Base-by-base conservation (phyloP, 2,113 vertebrate species). In the Myanophis thanlyinensis region DNA sequence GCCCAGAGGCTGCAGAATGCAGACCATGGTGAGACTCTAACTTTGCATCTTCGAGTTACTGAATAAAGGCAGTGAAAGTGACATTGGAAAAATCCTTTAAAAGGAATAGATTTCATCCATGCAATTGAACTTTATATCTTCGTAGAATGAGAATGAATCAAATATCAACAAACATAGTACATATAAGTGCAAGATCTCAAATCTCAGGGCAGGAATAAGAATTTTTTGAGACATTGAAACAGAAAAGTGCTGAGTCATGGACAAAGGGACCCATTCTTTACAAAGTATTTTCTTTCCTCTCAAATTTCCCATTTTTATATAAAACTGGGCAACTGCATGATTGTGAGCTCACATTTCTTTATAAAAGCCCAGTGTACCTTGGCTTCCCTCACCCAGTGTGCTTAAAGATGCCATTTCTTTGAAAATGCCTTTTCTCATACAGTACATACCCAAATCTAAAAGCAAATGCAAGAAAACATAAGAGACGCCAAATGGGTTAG, bases 401-500 rank as follows among this genome's bases (percentile, higher is more conserved):
- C 85, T 89, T 30, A 9, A 91, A 94, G 94, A 90, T 56, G 95
- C 92, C 95, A 48, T 91, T 94, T 46, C 84, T 93, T 96, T 93
- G 80, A 95, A 96, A 96, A 90, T 56, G 35, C 1, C 87, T 95
- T 91, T 85, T 10, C 80, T 86, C 73, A 47, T 88, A 27, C 89
- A 91, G 30, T 35, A 67, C 30, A 67, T 67, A 13, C 12, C 47
- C 47, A 62, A 52, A 94, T 95, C 94, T 91, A 95, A 94, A 80
- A 93, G 95, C 80, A 94, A 52, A 91, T 88, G 8, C 93, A 95
- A 94, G 23, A 88, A 47, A 53, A 89, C 93, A 93, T 87, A 91
- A 88, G 3, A 35, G 95, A 94, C 15, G 53, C 47, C 23, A 54
- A 91, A 92, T 95, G 95, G 94, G 40, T 7, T 44, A 44, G 22